Percentiles rank a stretch among this genome's conserved stretches.
Evolutionary conservation across 2,888 invertebrate species (phyloP).

Genomic region (Thysanoteuthis rhombus): DNA sequence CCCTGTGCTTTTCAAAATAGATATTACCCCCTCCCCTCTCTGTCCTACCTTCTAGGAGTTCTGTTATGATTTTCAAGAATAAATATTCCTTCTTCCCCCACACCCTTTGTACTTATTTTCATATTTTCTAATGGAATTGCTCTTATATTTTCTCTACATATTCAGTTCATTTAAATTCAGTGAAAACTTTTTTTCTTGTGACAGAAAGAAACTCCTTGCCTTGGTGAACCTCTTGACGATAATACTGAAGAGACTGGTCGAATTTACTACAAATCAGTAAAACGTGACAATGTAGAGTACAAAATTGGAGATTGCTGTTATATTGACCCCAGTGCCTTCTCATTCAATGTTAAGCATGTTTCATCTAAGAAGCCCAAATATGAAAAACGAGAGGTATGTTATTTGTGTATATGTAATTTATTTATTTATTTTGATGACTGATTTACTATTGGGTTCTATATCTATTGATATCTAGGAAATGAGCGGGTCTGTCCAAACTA

Average conservation of each 20-base stretch:
- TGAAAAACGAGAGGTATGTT: slow-evolving; percentile 48
- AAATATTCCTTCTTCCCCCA: too few relatives aligned
- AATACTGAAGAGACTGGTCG: slow-evolving; percentile 38
- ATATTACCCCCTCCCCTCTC: too few relatives aligned
- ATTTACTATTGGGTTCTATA: too few relatives aligned
- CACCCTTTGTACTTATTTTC: too few relatives aligned
- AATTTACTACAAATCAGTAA: slow-evolving; percentile 62
- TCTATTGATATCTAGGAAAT: too few relatives aligned
- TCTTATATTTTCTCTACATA: too few relatives aligned
- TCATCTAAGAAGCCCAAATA: slow-evolving; percentile 48
- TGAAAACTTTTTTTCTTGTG: slow-evolving; percentile 15
- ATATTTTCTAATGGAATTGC: too few relatives aligned
- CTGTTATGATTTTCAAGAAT: too few relatives aligned
- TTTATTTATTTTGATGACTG: too few relatives aligned
- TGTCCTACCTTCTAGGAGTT: not conserved
- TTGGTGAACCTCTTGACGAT: slow-evolving; percentile 47
- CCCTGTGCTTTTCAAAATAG: too few relatives aligned
- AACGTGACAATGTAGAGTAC: slow-evolving; percentile 69
- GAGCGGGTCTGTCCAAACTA: too few relatives aligned
- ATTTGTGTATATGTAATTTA: not conserved
- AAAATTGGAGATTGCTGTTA: slow-evolving; percentile 78
- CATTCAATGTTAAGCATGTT: slow-evolving; percentile 55
- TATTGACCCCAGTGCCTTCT: slow-evolving; percentile 69
- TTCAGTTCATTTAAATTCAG: too few relatives aligned
- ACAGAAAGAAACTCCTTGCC: slow-evolving; percentile 48